phyloP scores from a whole-genome alignment of 1,140 invertebrate species.

The Epicauta chinensis region DNA sequence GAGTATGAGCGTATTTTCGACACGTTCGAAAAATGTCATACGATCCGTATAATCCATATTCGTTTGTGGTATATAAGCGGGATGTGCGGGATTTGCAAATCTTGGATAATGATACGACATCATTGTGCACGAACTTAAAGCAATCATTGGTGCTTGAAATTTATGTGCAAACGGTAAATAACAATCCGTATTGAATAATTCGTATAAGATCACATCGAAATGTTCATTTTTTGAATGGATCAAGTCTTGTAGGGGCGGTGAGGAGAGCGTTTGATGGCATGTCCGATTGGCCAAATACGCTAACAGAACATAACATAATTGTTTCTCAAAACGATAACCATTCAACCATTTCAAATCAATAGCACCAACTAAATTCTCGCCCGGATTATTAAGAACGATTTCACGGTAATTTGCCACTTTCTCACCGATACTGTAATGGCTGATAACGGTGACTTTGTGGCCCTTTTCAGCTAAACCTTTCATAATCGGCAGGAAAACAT shows the following conservation, averaged over 20 bases:
- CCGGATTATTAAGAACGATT: slow-evolving; percentile 5
- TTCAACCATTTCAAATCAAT: slow-evolving; percentile 8
- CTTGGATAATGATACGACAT: slow-evolving; percentile 45
- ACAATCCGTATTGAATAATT: slow-evolving; percentile 61
- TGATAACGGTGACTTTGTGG: slow-evolving; percentile 59
- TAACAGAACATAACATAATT: slow-evolving; percentile 1
- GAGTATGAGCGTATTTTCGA: slow-evolving; percentile 36
- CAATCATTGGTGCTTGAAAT: slow-evolving; percentile 50
- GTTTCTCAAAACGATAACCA: background rate
- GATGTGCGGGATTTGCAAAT: slow-evolving; percentile 50
- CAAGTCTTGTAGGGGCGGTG: background rate
- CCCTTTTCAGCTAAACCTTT: slow-evolving; percentile 51
- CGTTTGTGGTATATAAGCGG: slow-evolving; percentile 51
- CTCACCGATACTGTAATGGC: slow-evolving; percentile 43
- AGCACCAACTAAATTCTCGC: background rate
- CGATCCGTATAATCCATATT: slow-evolving; percentile 42
- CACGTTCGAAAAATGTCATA: slow-evolving; percentile 53
- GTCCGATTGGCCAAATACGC: background rate
- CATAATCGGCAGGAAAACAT: slow-evolving; percentile 57
- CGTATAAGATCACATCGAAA: slow-evolving; percentile 57
- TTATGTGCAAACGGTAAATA: slow-evolving; percentile 49
- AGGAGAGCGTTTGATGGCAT: background rate
- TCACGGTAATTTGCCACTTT: slow-evolving; percentile 23
- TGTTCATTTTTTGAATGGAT: slow-evolving; percentile 3
- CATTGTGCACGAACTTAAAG: slow-evolving; percentile 48